Percentiles rank a stretch among this genome's conserved stretches.
Conservation (phyloP, 1,140 invertebrate species). For the Chlorops oryzae region DNA sequence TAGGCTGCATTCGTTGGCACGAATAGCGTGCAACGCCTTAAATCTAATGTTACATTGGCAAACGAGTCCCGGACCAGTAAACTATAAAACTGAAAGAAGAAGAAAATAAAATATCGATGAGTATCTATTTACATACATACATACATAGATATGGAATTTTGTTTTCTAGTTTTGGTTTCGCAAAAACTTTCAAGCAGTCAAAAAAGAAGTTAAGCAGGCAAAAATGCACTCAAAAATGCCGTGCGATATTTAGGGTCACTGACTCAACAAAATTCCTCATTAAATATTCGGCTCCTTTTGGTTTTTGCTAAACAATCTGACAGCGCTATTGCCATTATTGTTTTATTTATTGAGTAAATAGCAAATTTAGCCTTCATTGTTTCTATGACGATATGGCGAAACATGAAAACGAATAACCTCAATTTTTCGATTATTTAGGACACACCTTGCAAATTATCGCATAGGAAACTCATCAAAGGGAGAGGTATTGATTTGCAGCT, state of each 20-base stretch:
- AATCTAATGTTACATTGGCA: constrained; percentile 61
- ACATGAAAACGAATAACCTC: too few species aligned
- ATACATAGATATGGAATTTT: background rate
- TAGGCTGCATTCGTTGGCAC: constrained; percentile 75
- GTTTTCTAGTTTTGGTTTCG: background rate
- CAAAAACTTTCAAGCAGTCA: background rate
- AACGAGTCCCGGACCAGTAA: constrained; percentile 61
- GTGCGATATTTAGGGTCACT: background rate
- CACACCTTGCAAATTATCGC: too few species aligned
- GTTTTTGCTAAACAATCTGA: too few species aligned
- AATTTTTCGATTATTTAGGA: too few species aligned
- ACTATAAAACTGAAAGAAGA: constrained; percentile 65
- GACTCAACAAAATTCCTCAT: background rate
- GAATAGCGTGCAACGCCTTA: constrained; percentile 67
- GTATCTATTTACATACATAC: constrained; percentile 7
- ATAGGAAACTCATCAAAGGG: too few species aligned
- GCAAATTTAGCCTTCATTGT: too few species aligned
- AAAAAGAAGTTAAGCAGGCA: constrained; percentile 2
- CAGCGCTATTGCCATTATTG: too few species aligned
- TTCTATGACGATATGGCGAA: too few species aligned
- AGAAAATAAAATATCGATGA: constrained; percentile 21
- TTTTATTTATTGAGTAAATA: too few species aligned
- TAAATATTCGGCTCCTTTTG: too few species aligned
- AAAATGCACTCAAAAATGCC: background rate
- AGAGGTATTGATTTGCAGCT: too few species aligned